These are phyloP conservation scores for Stegastes partitus DNA, from an alignment of 2,113 vertebrate species.

Conservation along the genomic window DNA sequence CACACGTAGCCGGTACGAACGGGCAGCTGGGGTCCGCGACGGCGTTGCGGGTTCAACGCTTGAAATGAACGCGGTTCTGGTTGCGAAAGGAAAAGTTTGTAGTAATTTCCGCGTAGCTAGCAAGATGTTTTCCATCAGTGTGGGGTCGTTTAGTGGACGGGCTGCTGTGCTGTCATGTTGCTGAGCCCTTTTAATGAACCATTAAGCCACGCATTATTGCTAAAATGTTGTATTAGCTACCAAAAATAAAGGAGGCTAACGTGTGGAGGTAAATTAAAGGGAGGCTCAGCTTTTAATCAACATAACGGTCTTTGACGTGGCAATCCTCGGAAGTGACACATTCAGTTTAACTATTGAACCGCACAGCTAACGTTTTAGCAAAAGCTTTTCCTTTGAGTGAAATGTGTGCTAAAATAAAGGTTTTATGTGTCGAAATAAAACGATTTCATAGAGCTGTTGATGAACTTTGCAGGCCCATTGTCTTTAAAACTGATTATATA, in stretches of 20 bases:
- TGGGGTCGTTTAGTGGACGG: not conserved
- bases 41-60: not conserved
- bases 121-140: conserved; percentile 45
- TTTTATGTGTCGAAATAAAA: not conserved
- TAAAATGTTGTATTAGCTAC: not conserved
- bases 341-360: not conserved
- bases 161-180: conserved; percentile 4
- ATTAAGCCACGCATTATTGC: not conserved
- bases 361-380: not conserved
- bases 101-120: conserved; percentile 61
- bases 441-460: not conserved
- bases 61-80: not conserved
- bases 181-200: not conserved
- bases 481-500: not conserved
- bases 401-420: not conserved
- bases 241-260: not conserved
- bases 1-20: not conserved
- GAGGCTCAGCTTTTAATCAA: conserved; percentile 22
- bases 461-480: not conserved
- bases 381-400: accelerated
- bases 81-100: conserved; percentile 57
- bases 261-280: not conserved
- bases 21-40: accelerated
- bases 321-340: conserved; percentile 61
- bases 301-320: conserved; percentile 85